Percentiles rank a stretch among this genome's conserved stretches.
Conservation (phyloP, 2,888 invertebrate genomes). For the Saturnia japonica region DNA sequence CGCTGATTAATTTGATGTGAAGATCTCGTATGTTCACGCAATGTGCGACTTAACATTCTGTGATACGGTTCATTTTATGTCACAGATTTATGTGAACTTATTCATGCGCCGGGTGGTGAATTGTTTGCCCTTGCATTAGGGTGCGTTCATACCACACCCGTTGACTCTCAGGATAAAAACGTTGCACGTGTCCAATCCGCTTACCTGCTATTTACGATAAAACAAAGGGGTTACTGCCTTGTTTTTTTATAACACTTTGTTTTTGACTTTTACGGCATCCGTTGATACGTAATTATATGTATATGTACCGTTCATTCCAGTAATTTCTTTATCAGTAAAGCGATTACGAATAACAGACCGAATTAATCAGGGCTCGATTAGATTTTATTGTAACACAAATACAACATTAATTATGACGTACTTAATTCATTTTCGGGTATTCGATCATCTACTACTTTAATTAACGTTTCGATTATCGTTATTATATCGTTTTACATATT, state of each 20-base stretch:
- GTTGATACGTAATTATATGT: conserved; percentile 10
- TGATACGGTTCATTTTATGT: conserved; percentile 21
- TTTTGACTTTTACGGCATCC: conserved; percentile 25
- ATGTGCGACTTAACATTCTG: conserved; percentile 20
- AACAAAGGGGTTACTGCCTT: conserved; percentile 33
- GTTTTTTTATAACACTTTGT: conserved; percentile 33
- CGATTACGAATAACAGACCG: conserved; percentile 19
- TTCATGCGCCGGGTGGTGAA: conserved; percentile 70
- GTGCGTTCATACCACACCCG: conserved; percentile 43
- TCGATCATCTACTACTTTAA: neutral
- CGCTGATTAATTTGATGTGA: conserved; percentile 20
- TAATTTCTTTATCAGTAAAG: conserved; percentile 18
- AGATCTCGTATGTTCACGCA: conserved; percentile 1
- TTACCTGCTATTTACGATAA: conserved; percentile 72
- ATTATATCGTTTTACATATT: conserved; percentile 10
- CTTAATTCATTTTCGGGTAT: neutral
- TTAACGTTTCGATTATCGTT: conserved; percentile 11
- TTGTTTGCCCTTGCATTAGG: conserved; percentile 67
- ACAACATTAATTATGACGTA: conserved; percentile 15
- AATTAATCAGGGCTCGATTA: conserved; percentile 17
- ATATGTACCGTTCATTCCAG: conserved; percentile 14
- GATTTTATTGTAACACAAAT: neutral
- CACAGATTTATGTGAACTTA: conserved; percentile 63
- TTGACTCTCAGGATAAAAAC: conserved; percentile 67
- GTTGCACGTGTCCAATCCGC: conserved; percentile 75